Evolutionary conservation across 2,797 vertebrate genomes (phyloP).

Genomic region (Acipenser ruthenus): DNA sequence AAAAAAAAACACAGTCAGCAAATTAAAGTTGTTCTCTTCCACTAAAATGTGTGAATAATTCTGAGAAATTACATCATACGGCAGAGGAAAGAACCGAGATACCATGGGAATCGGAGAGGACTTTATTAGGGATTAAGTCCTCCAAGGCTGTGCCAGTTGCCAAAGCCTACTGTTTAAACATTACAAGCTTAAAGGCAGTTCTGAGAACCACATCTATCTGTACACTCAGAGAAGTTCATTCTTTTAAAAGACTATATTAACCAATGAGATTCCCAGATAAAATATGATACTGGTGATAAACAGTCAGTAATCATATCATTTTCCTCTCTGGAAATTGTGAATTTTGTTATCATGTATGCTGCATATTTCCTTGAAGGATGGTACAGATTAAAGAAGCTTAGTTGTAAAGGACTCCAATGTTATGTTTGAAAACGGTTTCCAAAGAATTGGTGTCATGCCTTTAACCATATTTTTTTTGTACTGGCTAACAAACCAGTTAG

Average conservation of each 20-base stretch:
- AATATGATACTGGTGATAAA: constrained; percentile 29
- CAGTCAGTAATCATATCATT: constrained; percentile 39
- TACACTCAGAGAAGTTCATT: constrained; percentile 34
- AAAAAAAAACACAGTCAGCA: too few relatives aligned
- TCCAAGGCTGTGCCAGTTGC: constrained; percentile 22
- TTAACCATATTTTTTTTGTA: too few relatives aligned
- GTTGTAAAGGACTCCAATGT: too few relatives aligned
- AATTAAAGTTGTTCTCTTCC: not conserved
- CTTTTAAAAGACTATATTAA: constrained; percentile 30
- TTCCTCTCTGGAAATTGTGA: constrained; percentile 27
- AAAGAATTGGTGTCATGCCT: too few relatives aligned
- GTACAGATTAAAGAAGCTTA: constrained; percentile 6
- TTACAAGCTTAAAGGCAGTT: constrained; percentile 35
- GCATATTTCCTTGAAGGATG: constrained; percentile 28
- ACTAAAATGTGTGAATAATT: constrained; percentile 6
- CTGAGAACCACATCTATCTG: constrained; percentile 31
- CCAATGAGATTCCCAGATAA: constrained; percentile 29
- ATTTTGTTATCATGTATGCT: constrained; percentile 37
- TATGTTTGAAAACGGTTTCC: too few relatives aligned
- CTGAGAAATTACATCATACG: constrained; percentile 20
- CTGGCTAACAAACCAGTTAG: too few relatives aligned
- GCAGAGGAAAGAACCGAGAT: constrained; percentile 15
- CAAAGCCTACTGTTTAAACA: constrained; percentile 31
- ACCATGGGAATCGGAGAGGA: constrained; percentile 20
- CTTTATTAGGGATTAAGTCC: constrained; percentile 32